These are phyloP conservation scores for Bergia puertoricense DNA, from an alignment of 92 coral and sea anemone genomes.

Conservation along the genomic window DNA sequence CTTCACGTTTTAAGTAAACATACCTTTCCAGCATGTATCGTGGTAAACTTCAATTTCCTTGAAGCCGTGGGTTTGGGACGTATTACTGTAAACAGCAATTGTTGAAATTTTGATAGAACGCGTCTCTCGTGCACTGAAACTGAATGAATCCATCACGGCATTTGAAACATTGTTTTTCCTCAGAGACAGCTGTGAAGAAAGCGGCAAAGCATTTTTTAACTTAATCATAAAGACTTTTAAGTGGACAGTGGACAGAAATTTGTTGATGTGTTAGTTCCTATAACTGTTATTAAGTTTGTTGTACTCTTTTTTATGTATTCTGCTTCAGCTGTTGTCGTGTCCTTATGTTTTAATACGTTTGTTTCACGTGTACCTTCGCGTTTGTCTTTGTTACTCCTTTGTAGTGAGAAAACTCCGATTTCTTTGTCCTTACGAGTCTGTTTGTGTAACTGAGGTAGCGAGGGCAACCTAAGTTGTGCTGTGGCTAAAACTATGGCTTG, in stretches of 20 bases:
- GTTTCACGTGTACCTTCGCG: too few relatives aligned
- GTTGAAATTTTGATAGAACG: conserved; percentile 6
- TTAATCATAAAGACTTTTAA: background rate
- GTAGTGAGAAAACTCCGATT: too few relatives aligned
- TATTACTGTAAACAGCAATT: background rate
- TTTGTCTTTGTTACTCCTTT: too few relatives aligned
- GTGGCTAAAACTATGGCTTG: too few relatives aligned
- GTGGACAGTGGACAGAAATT: background rate
- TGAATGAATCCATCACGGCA: conserved; percentile 6
- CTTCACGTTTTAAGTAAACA: background rate
- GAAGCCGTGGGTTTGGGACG: conserved; percentile 22
- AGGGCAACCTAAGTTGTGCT: too few relatives aligned
- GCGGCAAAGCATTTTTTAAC: background rate
- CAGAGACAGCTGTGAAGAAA: background rate
- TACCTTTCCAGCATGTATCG: conserved; percentile 25
- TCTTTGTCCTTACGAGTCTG: too few relatives aligned
- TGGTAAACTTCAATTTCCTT: conserved; percentile 25
- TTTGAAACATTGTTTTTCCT: conserved; percentile 17
- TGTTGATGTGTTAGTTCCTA: too few relatives aligned
- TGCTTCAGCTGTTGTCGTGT: too few relatives aligned
- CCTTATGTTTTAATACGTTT: too few relatives aligned
- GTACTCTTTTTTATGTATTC: too few relatives aligned
- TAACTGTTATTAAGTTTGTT: too few relatives aligned
- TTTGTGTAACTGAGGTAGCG: too few relatives aligned
- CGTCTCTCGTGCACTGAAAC: conserved; percentile 16